Evolutionary conservation across 2,113 vertebrate genomes (phyloP), one percentile per base, ranked within the genome.

Genomic region (Andinoacara biseriatus): DNA sequence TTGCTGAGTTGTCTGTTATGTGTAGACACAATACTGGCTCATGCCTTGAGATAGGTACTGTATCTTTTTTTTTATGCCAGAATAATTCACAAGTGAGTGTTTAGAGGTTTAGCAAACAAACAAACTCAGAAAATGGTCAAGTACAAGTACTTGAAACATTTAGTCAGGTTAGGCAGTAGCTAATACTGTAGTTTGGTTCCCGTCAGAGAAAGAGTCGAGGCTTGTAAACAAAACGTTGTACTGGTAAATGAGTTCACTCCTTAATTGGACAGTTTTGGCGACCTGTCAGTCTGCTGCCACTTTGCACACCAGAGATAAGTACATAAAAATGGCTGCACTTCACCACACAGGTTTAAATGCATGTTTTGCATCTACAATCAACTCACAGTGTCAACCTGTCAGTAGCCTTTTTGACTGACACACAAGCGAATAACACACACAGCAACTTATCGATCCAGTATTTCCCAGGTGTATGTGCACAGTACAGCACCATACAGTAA

Each of bases 261-360:
- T 52, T 82, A 86, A 81, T 14, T 78, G 80, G 77, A 74, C 63
- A 10, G 52, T 62, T 81, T 80, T 84, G 61, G 54, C 76, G 74
- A 63, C 60, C 54, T 86, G 81, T 81, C 75, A 46, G 18, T 43
- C 81, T 80, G 69, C 76, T 75, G 80, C 56, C 74, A 72, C 84
- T 80, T 17, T 74, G 31, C 78, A 49, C 60, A 40, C 58, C 54
- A 2, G 20, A 59, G 69, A 63, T 29, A 57, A 6, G 24, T 6
- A 14, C 26, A 65, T 17, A 11, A 74, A 75, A 81, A 75, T 82
- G 20, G 13, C 20, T 76, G 75, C 61, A 26, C 60, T 74, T 79
- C n/a, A 79, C 63, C 33, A 52, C 7, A 1, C 38, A n/a, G 59
- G 81, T 84, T 84, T 83, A 62, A 22, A n/a, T 63, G 40, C 33